A percentile compares a stretch with the other conserved stretches of the same genome.
These are phyloP conservation scores for Gymnorhina tibicen DNA, from an alignment of 2,113 vertebrate species.

Conservation along the genomic window DNA sequence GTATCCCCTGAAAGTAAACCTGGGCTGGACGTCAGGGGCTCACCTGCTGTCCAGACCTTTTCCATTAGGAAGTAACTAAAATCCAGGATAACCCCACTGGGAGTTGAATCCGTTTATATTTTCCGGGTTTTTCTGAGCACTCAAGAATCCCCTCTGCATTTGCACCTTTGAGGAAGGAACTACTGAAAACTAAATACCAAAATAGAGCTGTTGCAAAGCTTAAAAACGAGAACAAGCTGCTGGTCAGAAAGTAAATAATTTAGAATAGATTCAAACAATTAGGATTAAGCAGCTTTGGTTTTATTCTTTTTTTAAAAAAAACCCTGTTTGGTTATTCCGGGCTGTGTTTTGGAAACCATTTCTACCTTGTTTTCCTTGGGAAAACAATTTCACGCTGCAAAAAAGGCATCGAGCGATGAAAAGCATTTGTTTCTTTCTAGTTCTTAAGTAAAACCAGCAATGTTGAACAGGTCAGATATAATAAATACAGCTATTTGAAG, in stretches of 20 bases:
- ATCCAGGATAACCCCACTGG: neutral
- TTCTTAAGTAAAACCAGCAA: constrained; percentile 48
- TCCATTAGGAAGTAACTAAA: neutral
- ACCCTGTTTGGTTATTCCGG: neutral
- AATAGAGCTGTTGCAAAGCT: neutral
- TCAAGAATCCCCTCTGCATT: neutral
- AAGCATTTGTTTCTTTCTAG: constrained; percentile 46
- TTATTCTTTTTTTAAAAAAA: neutral
- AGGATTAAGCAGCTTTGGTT: constrained; percentile 42
- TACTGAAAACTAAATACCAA: neutral
- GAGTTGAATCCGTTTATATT: neutral
- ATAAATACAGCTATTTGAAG: constrained; percentile 59
- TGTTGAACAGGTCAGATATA: constrained; percentile 52
- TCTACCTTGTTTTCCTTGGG: constrained; percentile 24
- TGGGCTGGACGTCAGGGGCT: neutral
- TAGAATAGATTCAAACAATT: constrained; percentile 59
- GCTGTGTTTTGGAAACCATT: constrained; percentile 28
- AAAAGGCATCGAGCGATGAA: constrained; percentile 20
- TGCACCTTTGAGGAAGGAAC: neutral
- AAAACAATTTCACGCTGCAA: constrained; percentile 37
- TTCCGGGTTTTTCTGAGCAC: neutral
- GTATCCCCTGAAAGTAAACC: neutral
- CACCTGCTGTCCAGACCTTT: neutral
- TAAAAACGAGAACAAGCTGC: constrained; percentile 61
- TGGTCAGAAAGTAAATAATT: constrained; percentile 52